Percentiles rank a stretch among this genome's conserved stretches.
Conservation (phyloP, 2,113 vertebrate species). For the Chloropsis hardwickii region DNA sequence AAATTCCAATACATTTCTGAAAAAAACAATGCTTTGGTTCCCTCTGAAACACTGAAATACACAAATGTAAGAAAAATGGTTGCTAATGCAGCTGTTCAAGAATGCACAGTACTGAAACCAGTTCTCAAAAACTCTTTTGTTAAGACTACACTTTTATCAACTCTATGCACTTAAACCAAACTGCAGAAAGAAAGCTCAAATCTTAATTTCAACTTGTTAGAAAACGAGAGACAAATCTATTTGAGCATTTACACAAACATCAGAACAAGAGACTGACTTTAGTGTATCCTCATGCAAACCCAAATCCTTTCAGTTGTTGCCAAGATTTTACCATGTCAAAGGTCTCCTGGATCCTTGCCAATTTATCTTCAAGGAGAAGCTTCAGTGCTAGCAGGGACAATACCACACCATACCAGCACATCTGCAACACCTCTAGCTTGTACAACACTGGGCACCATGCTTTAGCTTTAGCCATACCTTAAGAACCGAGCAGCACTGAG, state of each 20-base stretch:
- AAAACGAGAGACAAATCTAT: neutral
- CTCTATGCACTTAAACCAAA: neutral
- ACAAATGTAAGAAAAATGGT: neutral
- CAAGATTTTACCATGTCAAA: neutral
- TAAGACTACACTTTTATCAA: neutral
- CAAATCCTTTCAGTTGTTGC: neutral
- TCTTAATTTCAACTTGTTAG: neutral
- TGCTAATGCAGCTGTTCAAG: neutral
- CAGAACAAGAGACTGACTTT: neutral
- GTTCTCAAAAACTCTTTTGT: neutral
- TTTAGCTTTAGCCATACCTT: constrained; percentile 55
- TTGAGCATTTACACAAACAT: neutral
- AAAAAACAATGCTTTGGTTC: neutral
- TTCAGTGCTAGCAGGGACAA: neutral
- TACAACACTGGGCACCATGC: constrained; percentile 64
- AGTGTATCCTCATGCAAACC: neutral
- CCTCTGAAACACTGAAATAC: neutral
- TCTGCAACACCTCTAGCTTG: neutral
- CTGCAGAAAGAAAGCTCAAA: neutral
- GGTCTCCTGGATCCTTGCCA: neutral
- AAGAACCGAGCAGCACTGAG: constrained; percentile 47
- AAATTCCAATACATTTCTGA: neutral
- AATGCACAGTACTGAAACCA: neutral
- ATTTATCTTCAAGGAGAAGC: neutral
- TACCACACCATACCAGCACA: neutral